Conservation (phyloP, 53 echinoderm and acorn worm genomes). For the Echinometra lucunter region DNA sequence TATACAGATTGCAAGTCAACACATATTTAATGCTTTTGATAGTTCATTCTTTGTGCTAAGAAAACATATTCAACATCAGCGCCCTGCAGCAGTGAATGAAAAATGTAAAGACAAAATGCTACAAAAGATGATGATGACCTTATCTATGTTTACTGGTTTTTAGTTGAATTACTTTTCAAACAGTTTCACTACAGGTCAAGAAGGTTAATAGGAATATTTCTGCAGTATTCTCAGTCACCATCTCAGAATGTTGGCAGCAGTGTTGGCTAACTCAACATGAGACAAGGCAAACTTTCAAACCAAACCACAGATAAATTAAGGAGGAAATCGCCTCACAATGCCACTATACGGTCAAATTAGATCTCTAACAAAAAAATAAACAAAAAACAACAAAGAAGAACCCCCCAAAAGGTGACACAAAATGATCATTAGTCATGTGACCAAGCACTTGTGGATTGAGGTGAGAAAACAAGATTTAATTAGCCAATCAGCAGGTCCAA, state of each 20-base stretch:
- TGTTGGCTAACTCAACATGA: not conserved
- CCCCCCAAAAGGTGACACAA: not conserved
- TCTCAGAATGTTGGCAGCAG: not conserved
- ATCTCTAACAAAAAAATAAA: not conserved
- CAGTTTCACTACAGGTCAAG: not conserved
- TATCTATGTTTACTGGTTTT: not conserved
- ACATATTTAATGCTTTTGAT: not conserved
- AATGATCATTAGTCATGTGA: slow-evolving; percentile 6
- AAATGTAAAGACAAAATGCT: too few species aligned
- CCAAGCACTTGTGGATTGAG: not conserved
- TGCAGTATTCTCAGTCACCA: not conserved
- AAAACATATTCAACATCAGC: not conserved
- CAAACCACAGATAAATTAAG: slow-evolving; percentile 34
- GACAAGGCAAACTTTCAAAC: slow-evolving; percentile 48
- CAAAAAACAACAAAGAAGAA: not conserved
- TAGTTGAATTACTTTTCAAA: not conserved
- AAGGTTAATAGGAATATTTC: not conserved
- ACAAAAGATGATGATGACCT: not conserved
- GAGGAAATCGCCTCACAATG: slow-evolving; percentile 65
- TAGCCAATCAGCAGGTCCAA: not conserved
- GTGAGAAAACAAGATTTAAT: not conserved
- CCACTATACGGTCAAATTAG: slow-evolving; percentile 12
- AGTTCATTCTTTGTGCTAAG: not conserved
- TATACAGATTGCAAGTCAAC: not conserved
- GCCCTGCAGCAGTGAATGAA: not conserved